phyloP scores from a whole-genome alignment of 1,140 invertebrate species.

The Achatina immaculata region DNA sequence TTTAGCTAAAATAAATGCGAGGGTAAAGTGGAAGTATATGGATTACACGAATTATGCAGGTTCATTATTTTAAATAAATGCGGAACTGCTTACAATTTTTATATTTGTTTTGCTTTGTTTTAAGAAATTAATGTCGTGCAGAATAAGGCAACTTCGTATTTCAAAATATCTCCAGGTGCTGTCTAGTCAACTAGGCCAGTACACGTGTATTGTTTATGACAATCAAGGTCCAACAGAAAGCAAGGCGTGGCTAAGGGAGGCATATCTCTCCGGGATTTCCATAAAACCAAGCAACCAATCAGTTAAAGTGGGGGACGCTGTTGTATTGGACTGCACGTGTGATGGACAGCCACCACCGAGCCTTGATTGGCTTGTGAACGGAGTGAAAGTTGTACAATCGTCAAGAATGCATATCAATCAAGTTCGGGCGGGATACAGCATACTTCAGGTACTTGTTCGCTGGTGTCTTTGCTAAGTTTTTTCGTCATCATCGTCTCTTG shows the following conservation, averaged over 20 bases:
- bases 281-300: not conserved
- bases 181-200: not conserved
- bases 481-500: no score
- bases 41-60: no score
- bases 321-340: not conserved
- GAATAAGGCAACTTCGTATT: no score
- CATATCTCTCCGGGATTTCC: not conserved
- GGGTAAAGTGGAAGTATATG: no score
- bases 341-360: not conserved
- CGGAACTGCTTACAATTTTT: no score
- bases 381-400: not conserved
- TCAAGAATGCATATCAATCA: not conserved
- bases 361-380: not conserved
- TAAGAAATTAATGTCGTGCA: no score
- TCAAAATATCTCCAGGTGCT: constrained; percentile 1
- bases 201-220: not conserved
- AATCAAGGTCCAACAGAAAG: not conserved
- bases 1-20: no score
- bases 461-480: no score
- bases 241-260: not conserved
- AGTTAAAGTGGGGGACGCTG: not conserved
- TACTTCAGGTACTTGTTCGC: not conserved
- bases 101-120: no score
- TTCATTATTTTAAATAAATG: no score
- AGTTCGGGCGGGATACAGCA: not conserved